Evolutionary conservation across 2,888 invertebrate species (phyloP).

Genomic region (Oxytorus armatus): DNA sequence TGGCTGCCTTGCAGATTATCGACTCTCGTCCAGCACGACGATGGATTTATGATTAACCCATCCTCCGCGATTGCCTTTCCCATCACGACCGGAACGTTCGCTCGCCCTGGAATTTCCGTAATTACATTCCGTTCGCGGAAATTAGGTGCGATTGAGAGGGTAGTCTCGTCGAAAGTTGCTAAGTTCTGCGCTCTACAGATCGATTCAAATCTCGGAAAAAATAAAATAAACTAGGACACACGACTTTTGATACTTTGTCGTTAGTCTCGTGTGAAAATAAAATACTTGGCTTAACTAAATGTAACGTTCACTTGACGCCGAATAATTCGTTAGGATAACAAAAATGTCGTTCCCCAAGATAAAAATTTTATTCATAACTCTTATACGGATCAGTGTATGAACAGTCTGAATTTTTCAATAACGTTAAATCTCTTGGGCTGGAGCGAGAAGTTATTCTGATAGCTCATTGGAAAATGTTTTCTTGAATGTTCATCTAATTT

Average conservation of each 20-base stretch:
- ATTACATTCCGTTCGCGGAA: constrained; percentile 65
- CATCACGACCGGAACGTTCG: constrained; percentile 26
- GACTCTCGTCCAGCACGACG: constrained; percentile 2
- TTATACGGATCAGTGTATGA: too few species aligned
- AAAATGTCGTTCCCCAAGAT: too few species aligned
- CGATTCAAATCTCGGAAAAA: not conserved
- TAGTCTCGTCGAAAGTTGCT: constrained; percentile 42
- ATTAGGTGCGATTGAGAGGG: constrained; percentile 59
- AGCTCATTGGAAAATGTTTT: not conserved
- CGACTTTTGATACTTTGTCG: not conserved
- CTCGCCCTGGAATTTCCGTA: constrained; percentile 62
- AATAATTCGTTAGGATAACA: too few species aligned
- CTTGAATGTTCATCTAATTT: not conserved
- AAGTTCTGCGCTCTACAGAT: constrained; percentile 32
- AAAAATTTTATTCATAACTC: too few species aligned
- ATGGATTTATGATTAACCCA: constrained; percentile 57
- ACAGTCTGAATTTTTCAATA: not conserved
- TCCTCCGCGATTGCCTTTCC: constrained; percentile 47
- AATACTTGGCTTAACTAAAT: too few species aligned
- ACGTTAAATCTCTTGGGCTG: not conserved
- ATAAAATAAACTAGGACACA: not conserved
- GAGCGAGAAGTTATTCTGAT: not conserved
- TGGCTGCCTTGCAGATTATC: constrained; percentile 15
- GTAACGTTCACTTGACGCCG: too few species aligned
- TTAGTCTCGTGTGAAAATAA: not conserved